Base-by-base conservation (phyloP, 2,888 invertebrate species). In the Deilephila elpenor region DNA sequence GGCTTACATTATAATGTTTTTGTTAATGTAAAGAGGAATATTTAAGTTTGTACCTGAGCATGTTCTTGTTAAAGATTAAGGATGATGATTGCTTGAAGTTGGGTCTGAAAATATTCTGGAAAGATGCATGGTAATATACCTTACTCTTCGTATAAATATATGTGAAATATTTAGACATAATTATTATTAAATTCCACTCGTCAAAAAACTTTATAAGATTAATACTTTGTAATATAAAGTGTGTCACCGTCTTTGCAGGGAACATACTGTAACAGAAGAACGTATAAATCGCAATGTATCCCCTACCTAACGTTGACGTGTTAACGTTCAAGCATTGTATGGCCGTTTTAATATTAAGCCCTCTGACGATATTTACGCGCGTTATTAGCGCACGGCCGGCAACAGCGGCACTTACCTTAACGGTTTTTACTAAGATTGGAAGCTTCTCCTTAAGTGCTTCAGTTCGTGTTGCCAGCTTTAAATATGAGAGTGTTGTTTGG, bases 281-380 rank as follows among this genome's bases (percentile, higher is more conserved):
- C 6, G 56, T 29, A n/a, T 17, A 34, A 20, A 25, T 64, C 75
- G 44, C 17, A 67, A 67, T 79, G 78, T 82, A 74, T 75, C n/a
- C 81, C 17, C 61, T 70, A 34, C 77, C 73, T 81, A 76, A 80
- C 71, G 73, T 72, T 81, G 82, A 83, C 80, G 80, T 72, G 73
- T 72, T 81, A 81, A 83, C 82, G 80, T 82, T 82, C 80, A 80
- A 80, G 83, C 82, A 83, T 83, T 79, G 79, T 82, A 86, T 84
- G 84, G 80, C 82, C 82, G 84, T 89, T 90, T 89, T 90, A 91
- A 89, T 92, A 91, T 91, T 89, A 88, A 89, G 84, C 84, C 82
- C 77, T 86, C 86, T 85, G 82, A 79, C 81, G 79, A 88, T 92
- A 89, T 90, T 90, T 89, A 90, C 86, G 85, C 74, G 72, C 75